These are phyloP conservation scores for Leptinotarsa tumamoca DNA, from an alignment of 2,888 invertebrate species.

Conservation along the genomic window DNA sequence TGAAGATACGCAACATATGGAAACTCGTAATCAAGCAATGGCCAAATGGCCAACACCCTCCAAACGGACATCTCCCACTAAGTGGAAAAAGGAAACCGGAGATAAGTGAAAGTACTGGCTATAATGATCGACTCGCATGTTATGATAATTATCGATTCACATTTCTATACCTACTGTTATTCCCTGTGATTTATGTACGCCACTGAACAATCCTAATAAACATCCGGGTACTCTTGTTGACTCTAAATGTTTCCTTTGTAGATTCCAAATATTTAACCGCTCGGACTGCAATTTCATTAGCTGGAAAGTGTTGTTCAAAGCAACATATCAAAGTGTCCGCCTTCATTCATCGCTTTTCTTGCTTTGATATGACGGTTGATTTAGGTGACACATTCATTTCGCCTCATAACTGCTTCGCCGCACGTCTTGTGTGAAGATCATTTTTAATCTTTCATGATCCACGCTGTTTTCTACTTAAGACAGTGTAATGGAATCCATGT, in stretches of 20 bases:
- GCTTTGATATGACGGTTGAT: conserved; percentile 34
- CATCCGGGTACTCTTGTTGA: conserved; percentile 55
- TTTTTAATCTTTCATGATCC: background rate
- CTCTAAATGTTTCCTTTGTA: conserved; percentile 57
- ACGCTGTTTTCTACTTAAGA: background rate
- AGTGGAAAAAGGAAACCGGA: too few relatives aligned
- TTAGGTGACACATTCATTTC: conserved; percentile 38
- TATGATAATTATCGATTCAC: too few relatives aligned
- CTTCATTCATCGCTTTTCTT: conserved; percentile 56
- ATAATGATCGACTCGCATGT: too few relatives aligned
- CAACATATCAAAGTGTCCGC: conserved; percentile 59
- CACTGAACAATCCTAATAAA: conserved; percentile 53
- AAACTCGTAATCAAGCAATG: too few relatives aligned
- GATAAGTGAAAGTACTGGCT: too few relatives aligned
- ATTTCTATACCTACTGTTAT: background rate
- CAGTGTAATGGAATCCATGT: background rate
- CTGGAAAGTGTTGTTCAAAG: conserved; percentile 58
- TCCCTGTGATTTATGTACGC: conserved; percentile 10
- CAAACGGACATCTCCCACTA: too few relatives aligned
- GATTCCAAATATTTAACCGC: conserved; percentile 54
- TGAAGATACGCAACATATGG: too few relatives aligned
- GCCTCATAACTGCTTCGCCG: conserved; percentile 26
- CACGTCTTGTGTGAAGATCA: background rate
- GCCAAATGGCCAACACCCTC: too few relatives aligned
- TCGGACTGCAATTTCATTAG: conserved; percentile 56